A percentile compares a stretch with the other conserved stretches of the same genome.
phyloP scores from a whole-genome alignment of 2,888 invertebrate species.

The Chrysolina oricalcia region DNA sequence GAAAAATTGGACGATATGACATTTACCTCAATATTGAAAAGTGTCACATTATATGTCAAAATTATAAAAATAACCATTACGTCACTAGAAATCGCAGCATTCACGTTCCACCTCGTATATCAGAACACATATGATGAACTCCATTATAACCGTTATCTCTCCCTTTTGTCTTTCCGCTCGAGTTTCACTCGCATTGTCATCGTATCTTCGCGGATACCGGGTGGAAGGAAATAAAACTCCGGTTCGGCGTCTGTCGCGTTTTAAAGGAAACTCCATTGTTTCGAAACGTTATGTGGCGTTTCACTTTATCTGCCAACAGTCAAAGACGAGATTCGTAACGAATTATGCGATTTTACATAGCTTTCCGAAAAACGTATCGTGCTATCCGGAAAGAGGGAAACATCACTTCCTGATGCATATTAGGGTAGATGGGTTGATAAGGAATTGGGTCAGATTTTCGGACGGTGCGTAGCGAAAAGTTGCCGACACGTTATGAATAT shows the following conservation, averaged over 20 bases:
- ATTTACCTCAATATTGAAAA: no score
- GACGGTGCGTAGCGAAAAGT: constrained; percentile 9
- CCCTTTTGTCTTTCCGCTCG: constrained; percentile 24
- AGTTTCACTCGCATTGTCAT: constrained; percentile 1
- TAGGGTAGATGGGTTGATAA: constrained; percentile 12
- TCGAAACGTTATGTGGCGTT: neutral
- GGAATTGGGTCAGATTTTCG: constrained; percentile 11
- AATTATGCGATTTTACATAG: constrained; percentile 12
- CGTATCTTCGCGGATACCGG: constrained; percentile 15
- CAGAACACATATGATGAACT: constrained; percentile 9
- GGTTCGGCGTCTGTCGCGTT: constrained; percentile 3
- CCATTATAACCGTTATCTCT: constrained; percentile 15
- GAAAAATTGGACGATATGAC: no score
- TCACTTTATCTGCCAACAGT: constrained; percentile 9
- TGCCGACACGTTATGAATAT: neutral
- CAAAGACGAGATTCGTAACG: constrained; percentile 16
- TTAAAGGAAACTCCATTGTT: constrained; percentile 21
- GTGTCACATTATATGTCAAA: no score
- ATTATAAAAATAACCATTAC: no score
- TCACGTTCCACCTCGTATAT: neutral
- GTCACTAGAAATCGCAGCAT: neutral
- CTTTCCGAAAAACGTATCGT: constrained; percentile 20
- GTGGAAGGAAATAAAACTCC: constrained; percentile 18
- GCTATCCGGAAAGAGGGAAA: constrained; percentile 14
- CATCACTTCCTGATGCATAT: constrained; percentile 13